Evolutionary conservation across 1,140 invertebrate species (phyloP), one percentile per base, ranked within the genome.

Genomic region (Brachionus angularis): DNA sequence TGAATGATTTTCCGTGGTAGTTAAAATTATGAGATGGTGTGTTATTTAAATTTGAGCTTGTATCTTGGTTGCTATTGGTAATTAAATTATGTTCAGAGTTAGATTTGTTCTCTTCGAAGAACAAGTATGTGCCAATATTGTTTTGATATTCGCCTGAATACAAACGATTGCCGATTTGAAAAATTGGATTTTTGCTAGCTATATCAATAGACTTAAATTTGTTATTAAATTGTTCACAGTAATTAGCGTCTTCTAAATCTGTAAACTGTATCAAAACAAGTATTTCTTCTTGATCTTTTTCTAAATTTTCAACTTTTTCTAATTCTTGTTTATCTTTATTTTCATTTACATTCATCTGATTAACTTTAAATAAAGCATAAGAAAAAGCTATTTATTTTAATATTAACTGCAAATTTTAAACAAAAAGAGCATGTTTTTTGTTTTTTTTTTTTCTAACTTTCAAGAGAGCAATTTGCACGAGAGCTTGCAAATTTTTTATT

Each of bases 241-340:
- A 46, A 16, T 64, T 44, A 3, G 61, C 61, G 61, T 64, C 61
- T 33, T 64, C 61, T 18, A 64, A 64, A 64, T 64, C 61, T 27
- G 61, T 64, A 33, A 64, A 64, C 21, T 64, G 39, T 31, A 64
- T 64, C 2, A 64, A 36, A 27, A 64, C 61, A 31, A 64, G 25
- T 31, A 1, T 64, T 55, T 55, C 52, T 55, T 55, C 47, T 36
- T 55, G 10, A 16, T n/a, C 10, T 34, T 55, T 16, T 14, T 52
- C 23, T 52, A n/a, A 4, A 27, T 52, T 21, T n/a, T n/a, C 10
- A 52, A 12, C 8, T 52, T 52, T 52, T 27, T 27, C 49, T 12
- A 1, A 29, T 52, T n/a, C 31, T 29, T 52, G 16, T 12, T 14
- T 47, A 21, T 52, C 49, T 29, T n/a, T 29, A 52, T 52, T 52